Percentiles rank a stretch among this genome's conserved stretches.
These are phyloP conservation scores for Rhagonycha fulva DNA, from an alignment of 2,888 invertebrate species.

Conservation along the genomic window DNA sequence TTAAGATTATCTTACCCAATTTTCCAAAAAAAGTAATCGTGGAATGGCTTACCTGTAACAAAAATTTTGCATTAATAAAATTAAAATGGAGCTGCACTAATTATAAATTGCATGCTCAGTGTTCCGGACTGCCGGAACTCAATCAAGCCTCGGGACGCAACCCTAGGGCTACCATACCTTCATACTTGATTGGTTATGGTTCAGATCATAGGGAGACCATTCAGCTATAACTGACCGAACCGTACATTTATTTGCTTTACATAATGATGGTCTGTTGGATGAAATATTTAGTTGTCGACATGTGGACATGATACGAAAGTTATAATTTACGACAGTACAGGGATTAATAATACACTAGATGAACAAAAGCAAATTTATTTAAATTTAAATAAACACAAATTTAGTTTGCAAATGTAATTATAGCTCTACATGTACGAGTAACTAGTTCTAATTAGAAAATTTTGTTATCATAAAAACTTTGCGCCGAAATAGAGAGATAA, in stretches of 20 bases:
- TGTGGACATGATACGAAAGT: not conserved
- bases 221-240: constrained; percentile 7
- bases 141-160: constrained; percentile 17
- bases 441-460: not conserved
- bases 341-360: constrained; percentile 8
- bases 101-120: constrained; percentile 16
- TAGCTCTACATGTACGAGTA: not conserved
- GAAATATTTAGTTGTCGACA: constrained; percentile 8
- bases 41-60: constrained; percentile 17
- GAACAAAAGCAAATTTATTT: not conserved
- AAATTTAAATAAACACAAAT: not conserved
- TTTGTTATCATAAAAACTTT: not conserved
- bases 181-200: constrained; percentile 17
- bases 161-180: constrained; percentile 7
- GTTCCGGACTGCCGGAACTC: constrained; percentile 20
- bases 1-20: not conserved
- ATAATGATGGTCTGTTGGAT: not conserved
- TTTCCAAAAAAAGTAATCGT: not conserved
- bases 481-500: not conserved
- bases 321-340: constrained; percentile 7
- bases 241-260: constrained; percentile 12
- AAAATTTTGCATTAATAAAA: constrained; percentile 3
- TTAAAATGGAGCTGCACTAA: constrained; percentile 8
- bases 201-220: constrained; percentile 9
- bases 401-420: not conserved